Percentiles rank a stretch among this genome's conserved stretches.
Evolutionary conservation across 2,888 invertebrate species (phyloP).

Genomic region (Apamea sordens): DNA sequence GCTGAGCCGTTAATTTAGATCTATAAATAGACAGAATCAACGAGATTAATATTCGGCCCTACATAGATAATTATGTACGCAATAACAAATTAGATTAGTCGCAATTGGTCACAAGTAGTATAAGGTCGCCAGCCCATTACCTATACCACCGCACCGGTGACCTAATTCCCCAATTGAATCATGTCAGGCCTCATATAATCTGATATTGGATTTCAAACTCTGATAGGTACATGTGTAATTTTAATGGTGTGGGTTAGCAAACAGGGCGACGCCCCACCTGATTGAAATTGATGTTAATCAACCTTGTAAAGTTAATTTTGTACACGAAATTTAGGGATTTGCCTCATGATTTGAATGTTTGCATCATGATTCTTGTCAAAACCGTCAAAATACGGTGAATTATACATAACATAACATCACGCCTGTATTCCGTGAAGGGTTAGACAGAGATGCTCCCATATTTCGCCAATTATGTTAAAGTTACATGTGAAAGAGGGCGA

Average conservation of each 20-base stretch:
- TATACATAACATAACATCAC: no score
- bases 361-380: background rate
- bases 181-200: constrained; percentile 39
- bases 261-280: constrained; percentile 13
- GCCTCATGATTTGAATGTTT: background rate
- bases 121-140: constrained; percentile 35
- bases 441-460: no score
- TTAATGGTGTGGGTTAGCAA: constrained; percentile 23
- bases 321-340: background rate
- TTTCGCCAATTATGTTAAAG: no score
- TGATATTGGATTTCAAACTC: constrained; percentile 52
- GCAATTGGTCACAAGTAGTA: constrained; percentile 54
- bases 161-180: constrained; percentile 56
- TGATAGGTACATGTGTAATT: constrained; percentile 32
- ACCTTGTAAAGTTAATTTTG: constrained; percentile 30
- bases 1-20: background rate
- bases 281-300: constrained; percentile 41
- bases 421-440: no score
- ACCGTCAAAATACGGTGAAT: background rate
- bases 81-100: constrained; percentile 49
- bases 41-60: constrained; percentile 38
- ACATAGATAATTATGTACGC: constrained; percentile 36
- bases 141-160: constrained; percentile 26
- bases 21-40: constrained; percentile 10
- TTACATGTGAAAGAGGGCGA: no score